Evolutionary conservation across 2,797 vertebrate species (phyloP).

Genomic region (Gambusia yucatana): DNA sequence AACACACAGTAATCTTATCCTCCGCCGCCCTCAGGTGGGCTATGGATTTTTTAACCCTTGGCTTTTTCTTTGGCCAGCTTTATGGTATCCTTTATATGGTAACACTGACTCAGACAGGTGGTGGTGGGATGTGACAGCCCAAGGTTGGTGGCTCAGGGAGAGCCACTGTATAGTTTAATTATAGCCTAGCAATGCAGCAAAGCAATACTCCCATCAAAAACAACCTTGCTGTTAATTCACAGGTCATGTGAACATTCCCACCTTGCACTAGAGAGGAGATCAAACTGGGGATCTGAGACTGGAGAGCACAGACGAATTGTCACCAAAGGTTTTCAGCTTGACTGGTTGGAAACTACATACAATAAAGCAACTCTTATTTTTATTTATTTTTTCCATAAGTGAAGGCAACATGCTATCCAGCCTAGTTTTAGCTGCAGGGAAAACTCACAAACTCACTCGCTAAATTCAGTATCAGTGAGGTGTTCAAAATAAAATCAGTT

Average conservation of each 20-base stretch:
- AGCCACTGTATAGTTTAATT: constrained; percentile 53
- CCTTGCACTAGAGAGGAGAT: constrained; percentile 8
- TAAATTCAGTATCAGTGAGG: neutral
- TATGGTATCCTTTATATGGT: constrained; percentile 54
- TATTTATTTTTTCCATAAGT: neutral
- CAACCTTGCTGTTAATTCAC: constrained; percentile 17
- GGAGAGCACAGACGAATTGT: neutral
- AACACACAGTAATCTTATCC: constrained; percentile 51
- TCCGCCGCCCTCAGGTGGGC: constrained; percentile 24
- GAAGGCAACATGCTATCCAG: neutral
- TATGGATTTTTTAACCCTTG: constrained; percentile 50
- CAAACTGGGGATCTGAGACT: neutral
- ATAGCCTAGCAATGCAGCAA: constrained; percentile 53
- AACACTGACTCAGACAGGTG: constrained; percentile 46
- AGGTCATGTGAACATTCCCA: neutral
- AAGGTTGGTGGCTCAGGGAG: constrained; percentile 46
- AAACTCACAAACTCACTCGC: neutral
- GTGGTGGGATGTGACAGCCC: constrained; percentile 40
- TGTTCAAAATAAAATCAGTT: neutral
- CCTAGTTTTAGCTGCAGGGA: neutral
- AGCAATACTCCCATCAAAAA: constrained; percentile 32
- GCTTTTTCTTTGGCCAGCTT: constrained; percentile 16
- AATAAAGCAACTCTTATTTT: neutral
- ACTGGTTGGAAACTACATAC: neutral
- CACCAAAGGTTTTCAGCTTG: neutral